A percentile compares a stretch with the other conserved stretches of the same genome.
Conservation (phyloP, 2,113 vertebrate species). For the Erythrolamprus reginae region DNA sequence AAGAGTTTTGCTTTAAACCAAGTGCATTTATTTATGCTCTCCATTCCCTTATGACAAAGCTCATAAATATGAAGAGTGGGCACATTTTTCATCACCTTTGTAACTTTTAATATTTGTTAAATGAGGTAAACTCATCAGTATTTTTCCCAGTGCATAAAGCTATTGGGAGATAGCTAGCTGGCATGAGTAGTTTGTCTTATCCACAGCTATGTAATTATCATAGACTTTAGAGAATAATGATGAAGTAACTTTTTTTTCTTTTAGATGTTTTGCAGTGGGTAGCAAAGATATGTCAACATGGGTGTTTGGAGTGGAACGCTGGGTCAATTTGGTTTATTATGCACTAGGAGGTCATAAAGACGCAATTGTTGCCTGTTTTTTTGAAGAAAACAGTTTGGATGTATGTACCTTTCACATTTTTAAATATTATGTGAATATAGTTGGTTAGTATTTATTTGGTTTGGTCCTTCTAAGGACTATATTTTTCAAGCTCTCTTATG, state of each 20-base stretch:
- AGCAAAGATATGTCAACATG: constrained; percentile 96
- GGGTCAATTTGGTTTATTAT: constrained; percentile 93
- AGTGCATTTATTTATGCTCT: neutral
- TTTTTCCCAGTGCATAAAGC: neutral
- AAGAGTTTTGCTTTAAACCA: neutral
- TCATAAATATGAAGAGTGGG: neutral
- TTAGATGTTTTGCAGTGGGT: constrained; percentile 90
- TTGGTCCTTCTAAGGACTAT: neutral
- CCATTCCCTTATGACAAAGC: neutral
- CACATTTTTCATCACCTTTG: neutral
- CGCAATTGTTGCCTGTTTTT: constrained; percentile 87
- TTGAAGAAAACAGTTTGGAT: constrained; percentile 89
- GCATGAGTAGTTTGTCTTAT: neutral
- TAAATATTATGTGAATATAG: neutral
- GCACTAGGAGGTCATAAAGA: constrained; percentile 92
- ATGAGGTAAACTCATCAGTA: neutral
- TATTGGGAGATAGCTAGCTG: neutral
- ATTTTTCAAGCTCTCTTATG: neutral
- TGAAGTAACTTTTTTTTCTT: neutral
- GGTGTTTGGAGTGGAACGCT: constrained; percentile 95
- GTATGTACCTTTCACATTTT: constrained; percentile 68
- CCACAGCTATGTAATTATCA: neutral
- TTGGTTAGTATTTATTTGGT: neutral
- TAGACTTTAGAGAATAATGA: neutral
- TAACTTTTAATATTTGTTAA: neutral